Base-by-base conservation (phyloP, 2,888 invertebrate genomes). In the Xanthia icteritia region DNA sequence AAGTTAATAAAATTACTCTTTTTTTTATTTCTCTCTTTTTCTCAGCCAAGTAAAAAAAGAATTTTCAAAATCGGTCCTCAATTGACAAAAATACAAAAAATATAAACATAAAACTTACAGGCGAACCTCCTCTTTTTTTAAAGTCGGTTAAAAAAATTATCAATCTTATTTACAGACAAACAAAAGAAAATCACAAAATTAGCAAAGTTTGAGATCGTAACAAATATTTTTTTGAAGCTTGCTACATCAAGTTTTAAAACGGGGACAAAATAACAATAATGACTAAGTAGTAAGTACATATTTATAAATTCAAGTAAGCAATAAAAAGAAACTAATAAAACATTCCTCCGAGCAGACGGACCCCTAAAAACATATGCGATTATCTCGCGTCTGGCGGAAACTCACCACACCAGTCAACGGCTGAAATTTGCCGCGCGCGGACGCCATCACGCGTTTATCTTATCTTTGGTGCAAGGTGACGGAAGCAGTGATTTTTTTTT, bases 401-500 rank as follows among this genome's bases (percentile, higher is more conserved):
- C 73, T 23, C 42, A 67, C 82, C 77, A 87, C 42, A 66, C 82
- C 77, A 87, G 87, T 87, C 83, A 85, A 45, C 86, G 86, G 81
- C 81, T 73, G 71, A 73, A 72, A 77, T 76, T 88, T 77, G 87
- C 77, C 87, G 85, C 85, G 81, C 76, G 88, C 68, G 79, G 81
- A 73, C 79, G 88, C 70, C 61, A 73, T 84, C 8, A 58, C 61
- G 78, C 77, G 81, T 75, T 27, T 82, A 70, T 68, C 48, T 84
- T 85, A 76, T 83, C 81, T 85, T 27, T 86, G 77, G 82, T 79
- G 63, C 65, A 69, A 65, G 48, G 75, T 79, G 79, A 83, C 82
- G 88, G 85, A 84, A 86, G 72, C 85, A 85, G 87, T 87, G 88
- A 36, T 88, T 77, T 76, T 75, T 84, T 76, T 77, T 80, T 67